These are phyloP conservation scores for Odontamblyopus lacepedii DNA, from an alignment of 2,797 vertebrate species.

Conservation along the genomic window DNA sequence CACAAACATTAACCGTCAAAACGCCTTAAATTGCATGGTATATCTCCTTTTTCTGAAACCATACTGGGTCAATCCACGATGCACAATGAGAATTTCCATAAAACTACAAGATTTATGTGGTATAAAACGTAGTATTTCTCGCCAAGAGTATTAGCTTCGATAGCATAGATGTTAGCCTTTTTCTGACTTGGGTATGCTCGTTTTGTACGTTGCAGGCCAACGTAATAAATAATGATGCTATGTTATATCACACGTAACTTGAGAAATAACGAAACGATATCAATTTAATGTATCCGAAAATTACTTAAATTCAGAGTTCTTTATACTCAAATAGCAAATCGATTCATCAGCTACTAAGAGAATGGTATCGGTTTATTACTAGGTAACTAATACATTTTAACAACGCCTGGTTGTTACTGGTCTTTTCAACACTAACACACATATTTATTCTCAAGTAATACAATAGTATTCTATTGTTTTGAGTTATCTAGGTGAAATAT, in stretches of 20 bases:
- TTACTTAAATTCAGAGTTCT: not conserved
- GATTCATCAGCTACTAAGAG: not conserved
- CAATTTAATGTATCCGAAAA: not conserved
- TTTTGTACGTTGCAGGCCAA: conserved; percentile 34
- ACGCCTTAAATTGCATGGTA: not conserved
- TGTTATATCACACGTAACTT: not conserved
- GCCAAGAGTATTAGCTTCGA: conserved; percentile 54
- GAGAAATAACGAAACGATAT: not conserved
- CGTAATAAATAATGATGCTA: not conserved
- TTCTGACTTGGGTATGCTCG: conserved; percentile 62
- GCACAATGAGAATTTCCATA: not conserved
- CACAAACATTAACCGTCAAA: conserved; percentile 1
- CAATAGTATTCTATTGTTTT: not conserved
- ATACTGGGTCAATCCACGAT: rapidly evolving
- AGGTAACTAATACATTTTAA: not conserved
- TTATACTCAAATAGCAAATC: not conserved
- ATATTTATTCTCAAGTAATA: not conserved
- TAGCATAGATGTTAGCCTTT: conserved; percentile 59
- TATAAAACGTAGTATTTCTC: conserved; percentile 23
- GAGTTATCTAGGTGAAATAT: not conserved
- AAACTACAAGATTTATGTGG: not conserved
- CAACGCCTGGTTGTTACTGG: not conserved
- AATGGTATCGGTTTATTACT: not conserved
- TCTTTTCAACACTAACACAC: not conserved
- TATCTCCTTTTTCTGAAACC: rapidly evolving